Evolutionary conservation across 2,113 vertebrate genomes (phyloP), one percentile per base, ranked within the genome.

Genomic region (Hyaena hyaena): DNA sequence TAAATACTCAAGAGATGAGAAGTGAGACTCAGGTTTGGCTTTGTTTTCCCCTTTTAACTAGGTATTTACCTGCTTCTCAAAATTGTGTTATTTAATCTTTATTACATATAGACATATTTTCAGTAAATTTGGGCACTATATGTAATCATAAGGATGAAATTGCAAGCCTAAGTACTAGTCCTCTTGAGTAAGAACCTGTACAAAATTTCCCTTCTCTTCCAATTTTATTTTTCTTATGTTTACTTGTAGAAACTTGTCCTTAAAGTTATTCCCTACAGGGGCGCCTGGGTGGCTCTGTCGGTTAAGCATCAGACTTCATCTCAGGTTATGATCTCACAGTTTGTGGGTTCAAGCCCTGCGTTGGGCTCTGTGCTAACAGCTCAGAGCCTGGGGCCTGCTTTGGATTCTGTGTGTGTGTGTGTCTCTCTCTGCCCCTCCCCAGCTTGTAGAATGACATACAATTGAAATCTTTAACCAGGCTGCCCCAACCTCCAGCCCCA

Each of bases 191-290:
- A 79, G 50, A 68, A 77, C 19, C n/a, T n/a, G 3, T 39, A 63
- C 39, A 90, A 85, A 79, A n/a, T 43, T 43, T 43, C 16, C 48
- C 26, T 63, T 91, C 33, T 87, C 50, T 79, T 81, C 39, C 10
- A 82, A 82, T 94, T 82, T 94, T 73, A 71, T 87, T 76, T 69
- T 93, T 83, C 31, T 66, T 93, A 66, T 92, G 31, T 76, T 76
- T 69, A 50, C 19, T 35, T 69, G 77, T 50, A 77, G 69, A 82
- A 83, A 88, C 33, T 68, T 76, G 45, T 88, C 28, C 23, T 74
- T 96, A 26, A 82, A 83, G 31, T 68, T n/a, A 89, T 15, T 84
- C 19, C 58, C 58, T 61, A 61, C 7, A 61, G 58, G 7, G 58
- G 21, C 2, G 58, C 21, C 58, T 61, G 58, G 58, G 21, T 61